Conservation (phyloP, 2,113 vertebrate genomes). For the Corythornis madagascariensis region DNA sequence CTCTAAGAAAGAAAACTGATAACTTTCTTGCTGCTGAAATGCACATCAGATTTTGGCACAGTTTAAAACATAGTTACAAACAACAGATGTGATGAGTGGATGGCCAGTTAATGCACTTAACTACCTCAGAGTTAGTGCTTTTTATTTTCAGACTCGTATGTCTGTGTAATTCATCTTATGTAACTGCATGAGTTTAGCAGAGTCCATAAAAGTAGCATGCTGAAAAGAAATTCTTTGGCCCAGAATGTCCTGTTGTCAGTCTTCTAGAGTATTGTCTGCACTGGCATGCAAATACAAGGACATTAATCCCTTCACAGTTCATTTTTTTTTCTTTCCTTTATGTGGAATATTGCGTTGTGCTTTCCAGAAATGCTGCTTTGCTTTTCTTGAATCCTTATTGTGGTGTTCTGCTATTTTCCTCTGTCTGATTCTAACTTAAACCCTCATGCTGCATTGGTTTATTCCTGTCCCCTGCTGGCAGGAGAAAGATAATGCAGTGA, state of each 20-base stretch:
- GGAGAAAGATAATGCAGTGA: neutral
- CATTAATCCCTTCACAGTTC: neutral
- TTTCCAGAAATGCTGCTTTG: neutral
- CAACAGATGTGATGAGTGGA: neutral
- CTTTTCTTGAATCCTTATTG: neutral
- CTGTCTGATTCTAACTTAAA: neutral
- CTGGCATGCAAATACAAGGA: neutral
- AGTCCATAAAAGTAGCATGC: neutral
- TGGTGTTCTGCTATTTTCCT: neutral
- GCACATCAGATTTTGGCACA: neutral
- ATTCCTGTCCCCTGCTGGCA: conserved; percentile 20
- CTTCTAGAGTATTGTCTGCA: neutral
- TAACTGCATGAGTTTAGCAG: neutral
- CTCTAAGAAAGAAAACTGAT: neutral
- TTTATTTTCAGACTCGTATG: neutral
- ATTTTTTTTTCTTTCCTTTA: neutral
- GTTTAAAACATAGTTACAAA: neutral
- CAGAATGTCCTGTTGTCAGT: neutral
- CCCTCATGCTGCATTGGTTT: neutral
- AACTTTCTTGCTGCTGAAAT: neutral
- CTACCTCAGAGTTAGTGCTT: neutral
- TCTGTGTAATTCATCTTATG: neutral
- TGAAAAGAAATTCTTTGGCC: neutral
- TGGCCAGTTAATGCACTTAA: neutral
- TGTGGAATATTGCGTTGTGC: neutral